phyloP scores from a whole-genome alignment of 2,888 invertebrate species.

The Drosophila neotestacea region DNA sequence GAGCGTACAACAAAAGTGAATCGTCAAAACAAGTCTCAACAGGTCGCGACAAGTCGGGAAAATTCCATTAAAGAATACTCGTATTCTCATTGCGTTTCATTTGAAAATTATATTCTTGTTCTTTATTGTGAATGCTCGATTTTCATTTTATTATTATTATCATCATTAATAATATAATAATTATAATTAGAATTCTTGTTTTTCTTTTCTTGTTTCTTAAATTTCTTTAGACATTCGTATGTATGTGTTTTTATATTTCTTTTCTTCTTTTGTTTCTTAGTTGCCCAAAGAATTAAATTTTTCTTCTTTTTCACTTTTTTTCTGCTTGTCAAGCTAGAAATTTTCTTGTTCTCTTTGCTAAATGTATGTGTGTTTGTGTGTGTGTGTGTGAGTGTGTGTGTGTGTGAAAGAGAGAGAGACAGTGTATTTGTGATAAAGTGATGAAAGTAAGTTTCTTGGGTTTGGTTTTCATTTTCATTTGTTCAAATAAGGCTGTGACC shows the following conservation, averaged over 20 bases:
- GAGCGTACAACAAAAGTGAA: conserved; percentile 28
- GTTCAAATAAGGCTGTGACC: background rate
- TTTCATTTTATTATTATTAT: conserved; percentile 28
- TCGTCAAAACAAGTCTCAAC: conserved; percentile 27
- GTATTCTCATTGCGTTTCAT: conserved; percentile 4
- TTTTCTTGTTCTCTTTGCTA: conserved; percentile 11
- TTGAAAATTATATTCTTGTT: conserved; percentile 52
- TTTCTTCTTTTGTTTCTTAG: background rate
- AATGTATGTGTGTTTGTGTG: background rate
- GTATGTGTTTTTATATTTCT: conserved; percentile 18
- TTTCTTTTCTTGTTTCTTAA: background rate
- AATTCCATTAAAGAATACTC: background rate
- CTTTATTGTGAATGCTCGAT: conserved; percentile 55
- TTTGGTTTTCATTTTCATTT: conserved; percentile 2
- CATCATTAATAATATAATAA: conserved; percentile 3
- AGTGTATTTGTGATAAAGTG: background rate
- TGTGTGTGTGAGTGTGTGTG: conserved; percentile 11
- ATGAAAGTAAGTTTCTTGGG: too few relatives aligned
- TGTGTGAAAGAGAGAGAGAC: conserved; percentile 9
- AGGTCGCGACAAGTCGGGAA: conserved; percentile 15
- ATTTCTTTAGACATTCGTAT: conserved; percentile 16
- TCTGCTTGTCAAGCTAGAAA: conserved; percentile 6
- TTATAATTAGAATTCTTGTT: conserved; percentile 4
- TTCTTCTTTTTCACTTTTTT: conserved; percentile 5
- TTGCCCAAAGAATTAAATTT: conserved; percentile 7